Evolutionary conservation across 1,140 invertebrate species (phyloP).

Genomic region (Orchesella cincta): DNA sequence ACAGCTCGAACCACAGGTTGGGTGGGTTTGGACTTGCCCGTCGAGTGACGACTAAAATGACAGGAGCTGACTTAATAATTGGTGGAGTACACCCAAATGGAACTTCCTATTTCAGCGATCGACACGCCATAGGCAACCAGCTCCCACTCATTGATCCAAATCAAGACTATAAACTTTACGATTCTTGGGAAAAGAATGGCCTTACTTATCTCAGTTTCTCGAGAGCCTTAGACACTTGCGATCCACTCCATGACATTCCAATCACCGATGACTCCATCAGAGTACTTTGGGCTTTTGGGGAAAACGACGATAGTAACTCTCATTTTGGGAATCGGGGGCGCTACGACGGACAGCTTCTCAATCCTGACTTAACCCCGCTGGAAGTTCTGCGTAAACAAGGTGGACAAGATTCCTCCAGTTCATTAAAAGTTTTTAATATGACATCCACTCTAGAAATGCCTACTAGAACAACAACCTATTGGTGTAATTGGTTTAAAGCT

Average conservation of each 20-base stretch:
- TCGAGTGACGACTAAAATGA: not conserved
- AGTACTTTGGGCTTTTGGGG: not conserved
- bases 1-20: not conserved
- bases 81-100: constrained; percentile 8
- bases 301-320: not conserved
- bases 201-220: constrained; percentile 37
- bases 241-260: constrained; percentile 30
- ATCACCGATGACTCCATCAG: constrained; percentile 20
- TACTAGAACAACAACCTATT: not conserved
- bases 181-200: constrained; percentile 25
- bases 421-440: not conserved
- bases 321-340: not conserved
- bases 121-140: constrained; percentile 32
- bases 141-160: constrained; percentile 19
- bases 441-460: not conserved
- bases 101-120: constrained; percentile 14
- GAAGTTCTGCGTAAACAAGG: no score
- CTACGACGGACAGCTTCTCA: not conserved
- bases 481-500: not conserved
- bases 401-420: not conserved
- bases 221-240: constrained; percentile 37
- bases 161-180: constrained; percentile 34
- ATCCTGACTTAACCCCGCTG: not conserved
- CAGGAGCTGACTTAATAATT: constrained; percentile 4
- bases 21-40: not conserved